phyloP scores from a whole-genome alignment of 92 coral and sea anemone genomes.

The Actinostola sp. region DNA sequence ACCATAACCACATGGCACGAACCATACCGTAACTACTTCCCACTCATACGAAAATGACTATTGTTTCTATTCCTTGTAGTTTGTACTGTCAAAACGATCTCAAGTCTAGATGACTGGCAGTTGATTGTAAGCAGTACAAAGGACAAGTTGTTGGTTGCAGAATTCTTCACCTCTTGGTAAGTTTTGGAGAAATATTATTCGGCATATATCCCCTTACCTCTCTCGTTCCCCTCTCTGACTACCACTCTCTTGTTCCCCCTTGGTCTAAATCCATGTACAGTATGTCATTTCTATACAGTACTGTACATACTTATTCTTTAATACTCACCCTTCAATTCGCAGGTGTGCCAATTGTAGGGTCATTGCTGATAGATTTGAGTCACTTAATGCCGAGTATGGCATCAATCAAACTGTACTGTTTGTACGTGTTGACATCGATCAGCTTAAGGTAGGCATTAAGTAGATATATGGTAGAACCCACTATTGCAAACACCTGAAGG shows the following conservation, averaged over 20 bases:
- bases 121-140: constrained; percentile 36
- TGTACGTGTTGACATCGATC: constrained; percentile 75
- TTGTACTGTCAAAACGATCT: constrained; percentile 59
- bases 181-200: too few species aligned
- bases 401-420: constrained; percentile 65
- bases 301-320: too few species aligned
- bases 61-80: constrained; percentile 39
- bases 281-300: too few species aligned
- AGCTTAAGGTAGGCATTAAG: constrained; percentile 66
- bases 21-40: too few species aligned
- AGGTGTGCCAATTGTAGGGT: constrained; percentile 81
- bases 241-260: too few species aligned
- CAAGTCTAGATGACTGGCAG: constrained; percentile 76
- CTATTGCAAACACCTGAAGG: background rate
- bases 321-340: too few species aligned
- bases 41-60: too few species aligned
- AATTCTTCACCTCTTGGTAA: constrained; percentile 77
- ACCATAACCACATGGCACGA: too few species aligned
- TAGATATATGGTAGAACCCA: background rate
- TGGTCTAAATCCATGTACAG: too few species aligned
- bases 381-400: constrained; percentile 82
- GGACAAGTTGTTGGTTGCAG: constrained; percentile 72
- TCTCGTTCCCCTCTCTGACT: too few species aligned
- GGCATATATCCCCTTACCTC: too few species aligned
- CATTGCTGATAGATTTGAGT: constrained; percentile 68